A percentile compares a stretch with the other conserved stretches of the same genome.
phyloP scores from a whole-genome alignment of 2,113 vertebrate species.

The Agapornis roseicollis region DNA sequence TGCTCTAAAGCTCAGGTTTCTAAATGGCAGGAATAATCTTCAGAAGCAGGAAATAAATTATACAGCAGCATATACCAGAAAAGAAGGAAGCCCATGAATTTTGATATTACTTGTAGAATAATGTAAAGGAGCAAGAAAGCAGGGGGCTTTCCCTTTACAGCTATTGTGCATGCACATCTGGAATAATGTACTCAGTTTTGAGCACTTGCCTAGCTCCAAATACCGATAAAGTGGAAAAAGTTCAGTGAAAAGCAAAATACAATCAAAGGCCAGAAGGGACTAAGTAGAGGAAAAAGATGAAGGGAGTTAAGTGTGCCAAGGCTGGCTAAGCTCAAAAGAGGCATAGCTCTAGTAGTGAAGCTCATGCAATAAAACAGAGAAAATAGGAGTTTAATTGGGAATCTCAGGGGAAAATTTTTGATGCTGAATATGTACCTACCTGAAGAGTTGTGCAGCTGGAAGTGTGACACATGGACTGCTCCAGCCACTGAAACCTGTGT shows the following conservation, averaged over 20 bases:
- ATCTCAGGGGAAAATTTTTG: not conserved
- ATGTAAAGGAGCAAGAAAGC: not conserved
- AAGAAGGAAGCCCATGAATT: not conserved
- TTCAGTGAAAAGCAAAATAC: not conserved
- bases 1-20: not conserved
- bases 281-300: not conserved
- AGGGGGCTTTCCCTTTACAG: not conserved
- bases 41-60: not conserved
- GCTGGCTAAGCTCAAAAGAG: not conserved
- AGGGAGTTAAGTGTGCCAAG: not conserved
- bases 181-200: not conserved
- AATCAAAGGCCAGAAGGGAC: not conserved
- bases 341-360: not conserved
- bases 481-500: not conserved
- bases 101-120: not conserved
- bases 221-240: slow-evolving; percentile 9
- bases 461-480: not conserved
- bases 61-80: not conserved
- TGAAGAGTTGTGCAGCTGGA: not conserved
- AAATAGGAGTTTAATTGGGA: not conserved
- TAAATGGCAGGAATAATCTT: not conserved
- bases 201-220: not conserved
- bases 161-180: not conserved
- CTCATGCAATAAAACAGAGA: not conserved
- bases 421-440: not conserved